Evolutionary conservation across 2,113 vertebrate species (phyloP).

Genomic region (Etia nguti): DNA sequence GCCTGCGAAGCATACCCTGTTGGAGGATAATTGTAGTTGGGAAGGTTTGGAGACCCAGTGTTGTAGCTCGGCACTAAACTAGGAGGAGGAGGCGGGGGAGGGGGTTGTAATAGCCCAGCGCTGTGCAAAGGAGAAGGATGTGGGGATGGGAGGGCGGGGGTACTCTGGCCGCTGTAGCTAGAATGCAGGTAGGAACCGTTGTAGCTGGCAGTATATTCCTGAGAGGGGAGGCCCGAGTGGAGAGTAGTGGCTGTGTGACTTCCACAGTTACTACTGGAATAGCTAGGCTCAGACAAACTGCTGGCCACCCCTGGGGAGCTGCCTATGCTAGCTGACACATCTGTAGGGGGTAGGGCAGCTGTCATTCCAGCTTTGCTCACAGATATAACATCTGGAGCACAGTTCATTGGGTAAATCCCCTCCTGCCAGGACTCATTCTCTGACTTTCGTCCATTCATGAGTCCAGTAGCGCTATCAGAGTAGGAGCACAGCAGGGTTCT

Average conservation of each 20-base stretch:
- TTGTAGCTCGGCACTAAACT: slow-evolving; percentile 93
- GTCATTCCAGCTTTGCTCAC: slow-evolving; percentile 94
- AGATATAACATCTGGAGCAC: slow-evolving; percentile 90
- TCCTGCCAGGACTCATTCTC: slow-evolving; percentile 97
- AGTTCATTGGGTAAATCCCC: slow-evolving; percentile 96
- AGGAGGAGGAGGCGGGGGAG: slow-evolving; percentile 82
- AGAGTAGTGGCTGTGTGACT: slow-evolving; percentile 89
- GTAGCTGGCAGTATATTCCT: slow-evolving; percentile 96
- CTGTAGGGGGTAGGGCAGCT: slow-evolving; percentile 87
- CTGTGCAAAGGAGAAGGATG: slow-evolving; percentile 95
- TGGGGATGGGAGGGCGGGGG: slow-evolving; percentile 90
- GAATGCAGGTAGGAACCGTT: slow-evolving; percentile 95
- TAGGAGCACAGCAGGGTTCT: slow-evolving; percentile 91
- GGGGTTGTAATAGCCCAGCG: slow-evolving; percentile 90
- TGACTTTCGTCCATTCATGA: slow-evolving; percentile 92
- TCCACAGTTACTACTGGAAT: slow-evolving; percentile 94
- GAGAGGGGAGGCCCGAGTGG: slow-evolving; percentile 93
- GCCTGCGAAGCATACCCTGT: slow-evolving; percentile 93
- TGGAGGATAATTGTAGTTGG: slow-evolving; percentile 91
- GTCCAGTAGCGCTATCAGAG: slow-evolving; percentile 82
- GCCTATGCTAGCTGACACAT: slow-evolving; percentile 90
- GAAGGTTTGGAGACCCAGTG: slow-evolving; percentile 87
- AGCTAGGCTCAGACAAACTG: slow-evolving; percentile 92
- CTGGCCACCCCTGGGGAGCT: slow-evolving; percentile 91
- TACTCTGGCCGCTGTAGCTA: slow-evolving; percentile 88